Evolutionary conservation across 2,113 vertebrate genomes (phyloP).

Genomic region (Sorex araneus): DNA sequence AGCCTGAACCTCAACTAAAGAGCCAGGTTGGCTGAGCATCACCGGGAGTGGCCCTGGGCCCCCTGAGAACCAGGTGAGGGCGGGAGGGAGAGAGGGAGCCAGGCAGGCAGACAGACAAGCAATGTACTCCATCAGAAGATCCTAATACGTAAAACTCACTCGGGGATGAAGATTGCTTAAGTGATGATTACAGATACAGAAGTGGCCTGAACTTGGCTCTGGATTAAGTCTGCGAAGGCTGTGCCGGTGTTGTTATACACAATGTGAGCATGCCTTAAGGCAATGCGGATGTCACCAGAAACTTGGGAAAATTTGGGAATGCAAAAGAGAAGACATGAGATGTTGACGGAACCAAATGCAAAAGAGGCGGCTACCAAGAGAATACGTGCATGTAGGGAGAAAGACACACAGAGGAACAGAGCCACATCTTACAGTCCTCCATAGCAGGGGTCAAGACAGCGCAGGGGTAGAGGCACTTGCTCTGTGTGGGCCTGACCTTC

Average conservation of each 20-base stretch:
- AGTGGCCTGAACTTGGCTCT: neutral
- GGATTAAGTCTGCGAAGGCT: neutral
- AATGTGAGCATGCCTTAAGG: conserved; percentile 4
- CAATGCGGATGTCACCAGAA: conserved; percentile 7
- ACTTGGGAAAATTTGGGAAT: neutral
- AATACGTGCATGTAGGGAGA: neutral
- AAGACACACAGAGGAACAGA: neutral
- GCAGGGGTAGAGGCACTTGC: too few relatives aligned
- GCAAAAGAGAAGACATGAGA: neutral
- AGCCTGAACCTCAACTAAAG: too few relatives aligned
- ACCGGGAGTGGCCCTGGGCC: too few relatives aligned
- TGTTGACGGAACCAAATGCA: neutral
- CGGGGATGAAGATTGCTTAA: neutral
- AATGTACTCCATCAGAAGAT: neutral
- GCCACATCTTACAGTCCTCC: neutral
- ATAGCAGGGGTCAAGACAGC: too few relatives aligned
- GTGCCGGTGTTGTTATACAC: neutral
- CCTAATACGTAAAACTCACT: neutral
- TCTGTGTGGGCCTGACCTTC: too few relatives aligned
- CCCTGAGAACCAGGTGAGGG: too few relatives aligned
- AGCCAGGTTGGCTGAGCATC: neutral
- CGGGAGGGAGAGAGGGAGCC: too few relatives aligned
- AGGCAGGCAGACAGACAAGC: neutral
- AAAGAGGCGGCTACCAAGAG: neutral
- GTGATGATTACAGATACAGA: neutral